Evolutionary conservation across 2,113 vertebrate species (phyloP).

Genomic region (Antechinus flavipes): DNA sequence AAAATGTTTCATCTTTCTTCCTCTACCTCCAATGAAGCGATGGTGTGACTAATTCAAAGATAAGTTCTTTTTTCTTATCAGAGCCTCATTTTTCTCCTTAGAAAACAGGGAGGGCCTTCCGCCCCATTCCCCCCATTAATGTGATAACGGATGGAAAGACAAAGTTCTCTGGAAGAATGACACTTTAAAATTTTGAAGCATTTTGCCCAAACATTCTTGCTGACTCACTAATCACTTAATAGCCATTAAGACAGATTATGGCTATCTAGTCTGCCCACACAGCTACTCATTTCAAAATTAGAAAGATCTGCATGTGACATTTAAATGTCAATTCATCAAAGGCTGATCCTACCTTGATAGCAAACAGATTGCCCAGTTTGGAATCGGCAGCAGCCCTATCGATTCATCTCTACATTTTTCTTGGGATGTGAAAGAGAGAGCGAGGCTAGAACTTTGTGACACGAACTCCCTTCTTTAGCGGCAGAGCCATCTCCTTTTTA

Average conservation of each 20-base stretch:
- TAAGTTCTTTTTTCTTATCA: slow-evolving; percentile 36
- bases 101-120: slow-evolving; percentile 43
- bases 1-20: not conserved
- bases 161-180: slow-evolving; percentile 56
- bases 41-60: not conserved
- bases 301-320: slow-evolving; percentile 29
- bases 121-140: slow-evolving; percentile 47
- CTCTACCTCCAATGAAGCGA: not conserved
- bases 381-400: slow-evolving; percentile 19
- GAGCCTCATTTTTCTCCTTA: slow-evolving; percentile 47
- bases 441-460: not conserved
- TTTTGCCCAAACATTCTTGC: slow-evolving; percentile 30
- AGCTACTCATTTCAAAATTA: not conserved
- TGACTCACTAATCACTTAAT: slow-evolving; percentile 49
- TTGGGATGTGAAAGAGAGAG: not conserved
- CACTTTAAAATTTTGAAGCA: slow-evolving; percentile 48
- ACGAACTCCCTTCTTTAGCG: not conserved
- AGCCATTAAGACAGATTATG: slow-evolving; percentile 6
- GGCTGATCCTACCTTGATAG: slow-evolving; percentile 29
- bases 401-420: slow-evolving; percentile 39
- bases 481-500: not conserved
- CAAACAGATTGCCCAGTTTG: slow-evolving; percentile 41
- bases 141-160: slow-evolving; percentile 60
- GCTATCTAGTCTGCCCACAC: not conserved
- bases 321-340: slow-evolving; percentile 58